Conservation (phyloP, 2,888 invertebrate species). For the Osedax frankpressi region DNA sequence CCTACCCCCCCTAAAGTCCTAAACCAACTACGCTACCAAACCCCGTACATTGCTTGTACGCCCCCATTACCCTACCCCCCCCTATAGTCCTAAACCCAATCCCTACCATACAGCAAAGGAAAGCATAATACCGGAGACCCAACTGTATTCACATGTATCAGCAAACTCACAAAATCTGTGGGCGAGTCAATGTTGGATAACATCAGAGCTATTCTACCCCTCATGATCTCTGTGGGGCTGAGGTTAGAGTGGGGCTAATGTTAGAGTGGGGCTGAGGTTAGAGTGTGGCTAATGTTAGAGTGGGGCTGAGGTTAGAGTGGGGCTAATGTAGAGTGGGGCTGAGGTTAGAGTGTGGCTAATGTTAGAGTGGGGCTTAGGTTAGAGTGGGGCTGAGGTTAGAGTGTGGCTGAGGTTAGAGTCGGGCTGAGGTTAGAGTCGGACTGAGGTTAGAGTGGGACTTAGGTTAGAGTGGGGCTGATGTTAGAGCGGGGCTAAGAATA, state of each 20-base stretch:
- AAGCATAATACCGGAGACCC: slow-evolving; percentile 54
- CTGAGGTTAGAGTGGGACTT: not conserved
- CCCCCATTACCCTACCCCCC: too few species aligned
- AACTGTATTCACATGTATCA: slow-evolving; percentile 81
- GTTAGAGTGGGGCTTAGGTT: not conserved
- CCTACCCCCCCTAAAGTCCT: too few species aligned
- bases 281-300: not conserved
- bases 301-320: not conserved
- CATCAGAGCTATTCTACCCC: slow-evolving; percentile 64
- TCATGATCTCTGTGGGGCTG: slow-evolving; percentile 84
- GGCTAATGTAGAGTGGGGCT: not conserved
- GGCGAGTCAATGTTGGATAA: slow-evolving; percentile 56
- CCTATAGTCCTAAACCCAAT: too few species aligned
- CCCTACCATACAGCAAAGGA: too few species aligned
- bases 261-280: not conserved
- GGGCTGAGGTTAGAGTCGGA: not conserved
- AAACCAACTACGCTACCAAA: too few species aligned
- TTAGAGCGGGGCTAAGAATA: not conserved
- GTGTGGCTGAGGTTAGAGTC: not conserved
- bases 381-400: not conserved
- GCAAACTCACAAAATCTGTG: slow-evolving; percentile 74
- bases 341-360: not conserved
- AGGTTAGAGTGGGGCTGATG: not conserved
- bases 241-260: slow-evolving; percentile 32
- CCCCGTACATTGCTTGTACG: too few species aligned